These are phyloP conservation scores for Atlantisia rogersi DNA, from an alignment of 2,113 vertebrate species.

Conservation along the genomic window DNA sequence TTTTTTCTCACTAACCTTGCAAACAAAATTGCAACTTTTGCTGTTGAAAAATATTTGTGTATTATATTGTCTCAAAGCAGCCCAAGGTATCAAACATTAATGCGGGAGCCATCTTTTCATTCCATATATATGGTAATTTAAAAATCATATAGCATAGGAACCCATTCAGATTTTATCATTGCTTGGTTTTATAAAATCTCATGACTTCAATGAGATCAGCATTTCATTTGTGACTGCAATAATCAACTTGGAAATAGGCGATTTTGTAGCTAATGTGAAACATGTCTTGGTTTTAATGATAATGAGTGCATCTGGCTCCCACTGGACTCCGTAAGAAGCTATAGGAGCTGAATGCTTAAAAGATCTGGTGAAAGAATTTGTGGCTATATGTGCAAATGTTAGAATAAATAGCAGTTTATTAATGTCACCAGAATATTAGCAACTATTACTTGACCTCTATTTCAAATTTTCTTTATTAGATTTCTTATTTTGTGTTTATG, in stretches of 20 bases:
- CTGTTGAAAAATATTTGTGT: background rate
- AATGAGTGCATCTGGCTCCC: background rate
- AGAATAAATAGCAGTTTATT: background rate
- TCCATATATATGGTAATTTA: background rate
- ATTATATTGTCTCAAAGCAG: background rate
- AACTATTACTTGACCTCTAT: background rate
- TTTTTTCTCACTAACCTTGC: background rate
- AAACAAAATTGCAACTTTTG: background rate
- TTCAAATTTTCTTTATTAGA: background rate
- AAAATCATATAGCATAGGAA: background rate
- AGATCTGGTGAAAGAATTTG: background rate
- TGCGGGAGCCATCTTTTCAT: background rate
- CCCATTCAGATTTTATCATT: background rate
- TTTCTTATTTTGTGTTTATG: background rate
- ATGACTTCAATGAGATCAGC: background rate
- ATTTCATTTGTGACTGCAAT: background rate
- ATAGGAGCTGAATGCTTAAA: background rate
- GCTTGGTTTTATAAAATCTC: background rate
- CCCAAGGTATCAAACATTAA: background rate
- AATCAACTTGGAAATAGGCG: background rate
- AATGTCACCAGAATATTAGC: background rate
- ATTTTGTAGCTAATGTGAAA: background rate
- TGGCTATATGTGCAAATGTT: background rate
- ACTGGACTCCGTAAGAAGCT: background rate
- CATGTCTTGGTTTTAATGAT: background rate